These are phyloP conservation scores for Drosophila nikananu DNA, from an alignment of 1,140 invertebrate species.

Conservation along the genomic window DNA sequence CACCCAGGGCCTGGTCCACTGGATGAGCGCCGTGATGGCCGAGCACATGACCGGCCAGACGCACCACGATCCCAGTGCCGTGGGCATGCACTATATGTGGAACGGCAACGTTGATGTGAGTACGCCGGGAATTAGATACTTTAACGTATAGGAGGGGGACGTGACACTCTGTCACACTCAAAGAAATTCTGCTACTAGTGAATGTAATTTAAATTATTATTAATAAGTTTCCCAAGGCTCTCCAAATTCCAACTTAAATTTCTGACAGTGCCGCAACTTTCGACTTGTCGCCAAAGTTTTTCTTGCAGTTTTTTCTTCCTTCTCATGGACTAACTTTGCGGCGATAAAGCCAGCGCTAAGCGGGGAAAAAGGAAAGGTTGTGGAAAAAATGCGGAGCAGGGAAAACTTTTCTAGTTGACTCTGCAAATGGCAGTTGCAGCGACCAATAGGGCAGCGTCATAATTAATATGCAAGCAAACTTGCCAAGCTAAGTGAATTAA, in stretches of 20 bases:
- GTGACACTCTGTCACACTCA: neutral
- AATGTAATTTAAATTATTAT: neutral
- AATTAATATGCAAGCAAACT: slow-evolving; percentile 68
- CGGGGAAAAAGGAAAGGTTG: neutral
- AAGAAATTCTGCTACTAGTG: neutral
- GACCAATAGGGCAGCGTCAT: slow-evolving; percentile 29
- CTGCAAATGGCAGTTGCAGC: slow-evolving; percentile 33
- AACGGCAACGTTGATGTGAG: slow-evolving; percentile 88
- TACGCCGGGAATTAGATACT: slow-evolving; percentile 49
- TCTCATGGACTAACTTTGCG: slow-evolving; percentile 24
- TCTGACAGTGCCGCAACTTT: slow-evolving; percentile 27
- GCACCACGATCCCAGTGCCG: slow-evolving; percentile 87
- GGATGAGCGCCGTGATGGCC: slow-evolving; percentile 93
- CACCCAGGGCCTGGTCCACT: slow-evolving; percentile 91
- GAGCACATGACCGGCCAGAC: slow-evolving; percentile 91
- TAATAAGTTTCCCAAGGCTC: no score
- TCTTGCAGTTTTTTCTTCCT: slow-evolving; percentile 14
- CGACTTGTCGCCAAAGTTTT: slow-evolving; percentile 40
- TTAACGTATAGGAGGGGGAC: neutral
- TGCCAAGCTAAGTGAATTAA: slow-evolving; percentile 64
- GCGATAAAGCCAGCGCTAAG: slow-evolving; percentile 17
- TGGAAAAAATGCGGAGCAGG: neutral
- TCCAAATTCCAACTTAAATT: neutral
- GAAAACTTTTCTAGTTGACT: slow-evolving; percentile 40
- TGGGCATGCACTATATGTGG: slow-evolving; percentile 90